Conservation (phyloP, 2,797 vertebrate genomes). For the Apodemus agrarius region DNA sequence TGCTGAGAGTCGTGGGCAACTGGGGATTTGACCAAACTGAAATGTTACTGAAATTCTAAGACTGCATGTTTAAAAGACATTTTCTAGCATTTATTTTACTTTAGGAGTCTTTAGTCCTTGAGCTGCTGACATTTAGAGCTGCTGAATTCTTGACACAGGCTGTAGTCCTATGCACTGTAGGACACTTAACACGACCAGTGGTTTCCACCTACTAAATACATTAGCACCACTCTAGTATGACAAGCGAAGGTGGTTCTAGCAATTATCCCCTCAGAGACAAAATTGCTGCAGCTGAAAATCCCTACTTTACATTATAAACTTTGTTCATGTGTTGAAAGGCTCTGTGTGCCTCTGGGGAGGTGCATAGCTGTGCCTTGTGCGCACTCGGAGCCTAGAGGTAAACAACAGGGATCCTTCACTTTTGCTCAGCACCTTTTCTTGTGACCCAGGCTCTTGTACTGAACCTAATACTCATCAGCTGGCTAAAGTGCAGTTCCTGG, state of each 20-base stretch:
- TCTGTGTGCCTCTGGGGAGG: not conserved
- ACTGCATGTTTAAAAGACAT: not conserved
- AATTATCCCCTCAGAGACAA: not conserved
- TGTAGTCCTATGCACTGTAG: not conserved
- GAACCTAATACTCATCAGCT: not conserved
- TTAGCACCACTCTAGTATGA: not conserved
- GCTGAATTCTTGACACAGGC: not conserved
- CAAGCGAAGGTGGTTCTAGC: not conserved
- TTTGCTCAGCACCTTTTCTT: not conserved
- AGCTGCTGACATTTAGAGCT: not conserved
- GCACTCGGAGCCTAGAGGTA: not conserved
- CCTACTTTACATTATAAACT: not conserved
- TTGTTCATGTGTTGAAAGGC: not conserved
- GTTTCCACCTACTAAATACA: not conserved
- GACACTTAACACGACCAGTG: not conserved
- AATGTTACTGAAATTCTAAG: constrained; percentile 10
- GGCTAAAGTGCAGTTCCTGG: not conserved
- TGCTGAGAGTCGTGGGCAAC: not conserved
- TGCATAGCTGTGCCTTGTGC: not conserved
- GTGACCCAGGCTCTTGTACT: not conserved
- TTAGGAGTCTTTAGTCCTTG: not conserved
- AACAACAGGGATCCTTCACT: not conserved
- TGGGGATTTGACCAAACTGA: not conserved
- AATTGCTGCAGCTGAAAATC: not conserved
- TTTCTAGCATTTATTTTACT: not conserved